Evolutionary conservation across 2,797 vertebrate species (phyloP), one percentile per base, ranked within the genome.

Genomic region (Acrossocheilus wenchowensis): DNA sequence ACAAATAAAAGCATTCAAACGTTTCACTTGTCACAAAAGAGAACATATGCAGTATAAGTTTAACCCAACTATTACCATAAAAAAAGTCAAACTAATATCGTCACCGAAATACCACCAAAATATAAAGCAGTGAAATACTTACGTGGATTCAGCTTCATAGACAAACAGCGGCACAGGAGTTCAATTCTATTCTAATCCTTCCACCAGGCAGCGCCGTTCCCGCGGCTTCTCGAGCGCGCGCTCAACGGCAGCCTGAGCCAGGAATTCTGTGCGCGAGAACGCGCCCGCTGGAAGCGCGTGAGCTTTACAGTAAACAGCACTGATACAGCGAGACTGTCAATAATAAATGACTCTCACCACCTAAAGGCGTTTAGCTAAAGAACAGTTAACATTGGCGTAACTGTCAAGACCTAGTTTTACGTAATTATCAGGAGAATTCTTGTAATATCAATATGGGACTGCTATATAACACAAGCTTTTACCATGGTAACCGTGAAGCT

Each of bases 161-260:
- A 0, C 30, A 62, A 62, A n/a, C 23, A 66, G 11, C 64, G n/a
- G 12, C 78, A 39, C 12, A 4, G 5, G 26, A n/a, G 36, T 34
- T 78, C 9, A n/a, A 10, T 82, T 90, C 83, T 71, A 23, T 48
- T 78, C 84, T 80, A 71, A 72, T 72, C 84, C 36, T 7, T 71
- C 52, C 52, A 80, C 86, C 88, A 88, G 14, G 87, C 84, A 88
- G 81, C 78, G 81, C 79, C 87, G 89, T 89, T 91, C 89, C 91
- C 78, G 90, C 90, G 89, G 88, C 50, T 85, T 69, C 84, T 36
- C 77, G 77, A 48, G 66, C 64, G 12, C 77, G 84, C 41, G 77
- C 52, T 72, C 36, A 48, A 72, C 36, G 34, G 36, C 48, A 80
- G 64, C 45, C 23, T 30, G 68, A 45, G 34, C 26, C 21, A 50